Conservation (phyloP, 2,113 vertebrate genomes). For the Pangasianodon gigas region DNA sequence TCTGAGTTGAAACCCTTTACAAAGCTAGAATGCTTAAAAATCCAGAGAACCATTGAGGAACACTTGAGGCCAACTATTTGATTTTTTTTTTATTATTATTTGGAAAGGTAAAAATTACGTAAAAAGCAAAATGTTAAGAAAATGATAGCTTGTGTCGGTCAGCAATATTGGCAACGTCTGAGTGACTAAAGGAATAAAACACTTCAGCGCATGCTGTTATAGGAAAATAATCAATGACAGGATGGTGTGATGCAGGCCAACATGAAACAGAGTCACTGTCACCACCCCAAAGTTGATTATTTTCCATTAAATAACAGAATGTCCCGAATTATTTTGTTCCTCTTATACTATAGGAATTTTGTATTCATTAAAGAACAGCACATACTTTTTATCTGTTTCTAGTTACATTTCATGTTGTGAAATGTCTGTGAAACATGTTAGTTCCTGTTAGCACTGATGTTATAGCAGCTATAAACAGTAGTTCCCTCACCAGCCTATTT, state of each 20-base stretch:
- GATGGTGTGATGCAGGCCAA: not conserved
- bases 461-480: not conserved
- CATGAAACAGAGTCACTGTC: not conserved
- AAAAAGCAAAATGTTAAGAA: not conserved
- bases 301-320: too few relatives aligned
- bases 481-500: not conserved
- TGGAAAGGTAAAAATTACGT: not conserved
- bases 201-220: not conserved
- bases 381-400: not conserved
- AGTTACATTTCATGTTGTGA: not conserved
- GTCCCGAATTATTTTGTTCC: too few relatives aligned
- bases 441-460: not conserved
- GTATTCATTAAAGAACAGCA: not conserved
- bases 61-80: not conserved
- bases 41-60: not conserved
- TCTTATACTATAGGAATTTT: not conserved
- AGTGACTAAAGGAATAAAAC: not conserved
- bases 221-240: not conserved
- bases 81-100: not conserved
- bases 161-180: not conserved
- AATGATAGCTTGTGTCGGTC: not conserved
- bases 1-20: not conserved
- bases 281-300: too few relatives aligned
- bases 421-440: not conserved
- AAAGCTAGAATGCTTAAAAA: not conserved